Evolutionary conservation across 2,888 invertebrate species (phyloP).

Genomic region (Himalopsyche anomala): DNA sequence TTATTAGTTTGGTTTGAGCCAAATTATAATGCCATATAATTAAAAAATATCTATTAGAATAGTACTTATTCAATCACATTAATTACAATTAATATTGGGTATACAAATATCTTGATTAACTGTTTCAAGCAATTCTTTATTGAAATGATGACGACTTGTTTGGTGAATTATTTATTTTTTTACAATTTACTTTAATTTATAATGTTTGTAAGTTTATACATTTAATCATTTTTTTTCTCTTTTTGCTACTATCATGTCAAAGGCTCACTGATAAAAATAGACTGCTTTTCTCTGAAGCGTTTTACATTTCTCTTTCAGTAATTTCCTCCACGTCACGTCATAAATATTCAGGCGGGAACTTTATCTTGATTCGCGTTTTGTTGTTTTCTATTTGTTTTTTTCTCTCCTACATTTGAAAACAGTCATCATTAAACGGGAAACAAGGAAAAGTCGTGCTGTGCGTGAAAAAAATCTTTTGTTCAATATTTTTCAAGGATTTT

Average conservation of each 20-base stretch:
- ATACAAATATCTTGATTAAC: too few relatives aligned
- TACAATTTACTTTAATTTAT: slow-evolving; percentile 13
- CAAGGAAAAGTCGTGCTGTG: slow-evolving; percentile 27
- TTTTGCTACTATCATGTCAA: slow-evolving; percentile 14
- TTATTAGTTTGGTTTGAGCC: too few relatives aligned
- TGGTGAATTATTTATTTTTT: background rate
- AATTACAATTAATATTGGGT: too few relatives aligned
- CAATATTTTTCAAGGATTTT: background rate
- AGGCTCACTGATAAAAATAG: slow-evolving; percentile 38
- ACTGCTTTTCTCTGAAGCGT: slow-evolving; percentile 24
- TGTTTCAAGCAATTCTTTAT: background rate
- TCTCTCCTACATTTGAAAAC: slow-evolving; percentile 22
- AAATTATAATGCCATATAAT: too few relatives aligned
- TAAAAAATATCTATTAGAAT: too few relatives aligned
- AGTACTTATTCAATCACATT: too few relatives aligned
- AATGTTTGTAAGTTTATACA: background rate
- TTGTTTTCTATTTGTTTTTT: slow-evolving; percentile 43
- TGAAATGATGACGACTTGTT: background rate
- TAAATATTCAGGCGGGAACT: slow-evolving; percentile 42
- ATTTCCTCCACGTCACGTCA: slow-evolving; percentile 40
- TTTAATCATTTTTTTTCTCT: slow-evolving; percentile 10
- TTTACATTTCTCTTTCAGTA: slow-evolving; percentile 37
- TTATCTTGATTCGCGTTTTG: slow-evolving; percentile 40
- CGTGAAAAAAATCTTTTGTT: background rate
- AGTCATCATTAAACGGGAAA: slow-evolving; percentile 38